Evolutionary conservation across 2,113 vertebrate species (phyloP).

Genomic region (Oryzias curvinotus): DNA sequence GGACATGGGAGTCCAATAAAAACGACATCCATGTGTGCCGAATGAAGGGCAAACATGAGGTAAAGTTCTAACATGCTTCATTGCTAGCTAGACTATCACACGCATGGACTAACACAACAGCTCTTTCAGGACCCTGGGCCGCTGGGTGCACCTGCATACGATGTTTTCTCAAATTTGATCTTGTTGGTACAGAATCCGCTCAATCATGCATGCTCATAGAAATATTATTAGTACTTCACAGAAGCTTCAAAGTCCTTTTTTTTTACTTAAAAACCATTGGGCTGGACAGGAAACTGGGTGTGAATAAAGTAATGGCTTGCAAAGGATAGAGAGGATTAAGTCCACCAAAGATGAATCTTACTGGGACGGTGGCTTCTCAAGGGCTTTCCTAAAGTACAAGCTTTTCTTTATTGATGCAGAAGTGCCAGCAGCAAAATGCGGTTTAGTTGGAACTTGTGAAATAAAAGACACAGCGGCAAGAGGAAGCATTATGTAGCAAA

Average conservation of each 20-base stretch:
- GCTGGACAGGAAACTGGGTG: constrained; percentile 5
- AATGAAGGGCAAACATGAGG: constrained; percentile 98
- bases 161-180: constrained; percentile 63
- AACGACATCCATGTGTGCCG: constrained; percentile 93
- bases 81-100: constrained; percentile 42
- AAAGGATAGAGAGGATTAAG: constrained; percentile 43
- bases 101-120: constrained; percentile 50
- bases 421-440: constrained; percentile 38
- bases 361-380: background rate
- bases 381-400: constrained; percentile 17
- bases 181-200: constrained; percentile 58
- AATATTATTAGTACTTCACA: constrained; percentile 17
- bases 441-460: constrained; percentile 11
- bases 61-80: constrained; percentile 51
- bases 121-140: constrained; percentile 45
- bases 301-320: constrained; percentile 23
- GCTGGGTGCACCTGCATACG: constrained; percentile 30
- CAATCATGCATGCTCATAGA: constrained; percentile 38
- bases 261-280: background rate
- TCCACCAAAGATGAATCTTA: constrained; percentile 2
- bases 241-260: constrained; percentile 22
- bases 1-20: constrained; percentile 94
- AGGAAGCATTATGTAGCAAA: constrained; percentile 51
- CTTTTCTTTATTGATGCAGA: constrained; percentile 29
- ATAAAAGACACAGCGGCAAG: constrained; percentile 37